These are phyloP conservation scores for Mizuhopecten yessoensis DNA, from an alignment of 1,140 invertebrate genomes.

Conservation along the genomic window DNA sequence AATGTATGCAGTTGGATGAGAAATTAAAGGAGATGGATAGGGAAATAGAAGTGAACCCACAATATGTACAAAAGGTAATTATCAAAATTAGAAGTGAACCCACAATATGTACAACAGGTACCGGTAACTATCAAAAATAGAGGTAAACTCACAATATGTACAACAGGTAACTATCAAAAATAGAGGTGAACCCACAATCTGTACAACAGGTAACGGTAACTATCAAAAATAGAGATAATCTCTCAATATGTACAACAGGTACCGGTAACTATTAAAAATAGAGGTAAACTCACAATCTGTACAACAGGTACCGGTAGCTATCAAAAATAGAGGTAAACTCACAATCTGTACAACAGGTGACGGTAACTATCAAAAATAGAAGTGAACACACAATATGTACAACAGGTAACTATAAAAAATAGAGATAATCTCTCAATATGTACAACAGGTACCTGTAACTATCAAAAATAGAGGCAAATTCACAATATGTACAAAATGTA, in stretches of 20 bases:
- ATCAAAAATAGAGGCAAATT: too few relatives aligned
- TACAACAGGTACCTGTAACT: neutral
- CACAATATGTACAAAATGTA: too few relatives aligned
- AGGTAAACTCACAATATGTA: slow-evolving; percentile 93
- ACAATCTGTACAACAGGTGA: too few relatives aligned
- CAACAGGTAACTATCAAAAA: slow-evolving; percentile 86
- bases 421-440: slow-evolving; percentile 91
- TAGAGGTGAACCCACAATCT: too few relatives aligned
- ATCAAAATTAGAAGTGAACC: too few relatives aligned
- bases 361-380: too few relatives aligned
- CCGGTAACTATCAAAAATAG: slow-evolving; percentile 88
- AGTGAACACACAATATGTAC: too few relatives aligned
- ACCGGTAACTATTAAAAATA: too few relatives aligned
- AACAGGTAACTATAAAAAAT: slow-evolving; percentile 87
- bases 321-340: too few relatives aligned
- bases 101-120: neutral
- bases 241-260: slow-evolving; percentile 86
- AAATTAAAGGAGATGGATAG: slow-evolving; percentile 96
- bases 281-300: too few relatives aligned
- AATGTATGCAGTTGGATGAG: slow-evolving; percentile 93
- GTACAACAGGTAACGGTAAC: neutral
- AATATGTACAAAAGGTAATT: slow-evolving; percentile 90
- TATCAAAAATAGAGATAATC: slow-evolving; percentile 92
- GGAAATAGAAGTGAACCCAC: slow-evolving; percentile 95
- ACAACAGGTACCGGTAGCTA: too few relatives aligned